Percentiles rank a stretch among this genome's conserved stretches.
Evolutionary conservation across 1,140 invertebrate genomes (phyloP).

Genomic region (Doryteuthis pealeii): DNA sequence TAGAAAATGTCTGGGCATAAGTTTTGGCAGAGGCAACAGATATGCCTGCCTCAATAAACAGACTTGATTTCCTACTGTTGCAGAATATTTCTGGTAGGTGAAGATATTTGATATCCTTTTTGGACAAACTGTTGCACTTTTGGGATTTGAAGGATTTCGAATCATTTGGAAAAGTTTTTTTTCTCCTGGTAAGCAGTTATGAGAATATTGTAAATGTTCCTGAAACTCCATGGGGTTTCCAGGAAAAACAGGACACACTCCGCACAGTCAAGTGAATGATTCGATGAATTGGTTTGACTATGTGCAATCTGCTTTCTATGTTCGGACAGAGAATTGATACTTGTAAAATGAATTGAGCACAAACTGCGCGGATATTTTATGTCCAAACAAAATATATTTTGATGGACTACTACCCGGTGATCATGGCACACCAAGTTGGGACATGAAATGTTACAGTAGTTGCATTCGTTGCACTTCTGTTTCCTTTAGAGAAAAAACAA

Average conservation of each 20-base stretch:
- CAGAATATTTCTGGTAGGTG: not conserved
- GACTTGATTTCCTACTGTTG: slow-evolving; percentile 5
- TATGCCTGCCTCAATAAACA: no score
- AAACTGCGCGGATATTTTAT: slow-evolving; percentile 59
- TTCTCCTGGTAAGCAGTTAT: slow-evolving; percentile 16
- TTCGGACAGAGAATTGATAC: slow-evolving; percentile 64
- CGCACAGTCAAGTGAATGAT: slow-evolving; percentile 62
- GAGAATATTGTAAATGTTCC: slow-evolving; percentile 24
- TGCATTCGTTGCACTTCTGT: slow-evolving; percentile 61
- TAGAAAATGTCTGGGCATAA: no score
- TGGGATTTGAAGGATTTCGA: not conserved
- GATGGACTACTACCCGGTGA: slow-evolving; percentile 55
- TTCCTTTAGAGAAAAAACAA: slow-evolving; percentile 67
- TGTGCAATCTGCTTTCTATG: slow-evolving; percentile 69
- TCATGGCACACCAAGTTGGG: slow-evolving; percentile 55
- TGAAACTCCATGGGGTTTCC: slow-evolving; percentile 19
- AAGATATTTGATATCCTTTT: not conserved
- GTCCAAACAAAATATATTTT: slow-evolving; percentile 51
- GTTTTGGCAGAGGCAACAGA: no score
- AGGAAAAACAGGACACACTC: slow-evolving; percentile 66
- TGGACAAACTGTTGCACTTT: not conserved
- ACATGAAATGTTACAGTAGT: slow-evolving; percentile 55
- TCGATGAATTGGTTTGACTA: slow-evolving; percentile 18
- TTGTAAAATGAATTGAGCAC: slow-evolving; percentile 64
- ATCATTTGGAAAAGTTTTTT: not conserved